Evolutionary conservation across 2,113 vertebrate species (phyloP).

Genomic region (Psittacula cyanocephala): DNA sequence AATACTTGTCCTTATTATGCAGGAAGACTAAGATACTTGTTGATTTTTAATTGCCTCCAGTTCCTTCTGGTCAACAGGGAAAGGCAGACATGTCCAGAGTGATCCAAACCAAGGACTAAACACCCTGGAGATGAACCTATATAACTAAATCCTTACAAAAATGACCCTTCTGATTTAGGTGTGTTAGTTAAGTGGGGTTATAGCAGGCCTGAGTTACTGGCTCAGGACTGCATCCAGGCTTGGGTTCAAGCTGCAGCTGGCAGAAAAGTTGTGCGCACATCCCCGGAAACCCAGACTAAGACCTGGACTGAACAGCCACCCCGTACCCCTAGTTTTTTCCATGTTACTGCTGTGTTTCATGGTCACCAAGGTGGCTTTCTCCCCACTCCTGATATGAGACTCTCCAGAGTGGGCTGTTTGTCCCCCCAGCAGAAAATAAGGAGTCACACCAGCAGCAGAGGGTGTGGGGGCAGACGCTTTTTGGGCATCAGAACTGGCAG

Average conservation of each 20-base stretch:
- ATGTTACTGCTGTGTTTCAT: background rate
- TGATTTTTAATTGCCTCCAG: background rate
- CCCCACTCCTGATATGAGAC: background rate
- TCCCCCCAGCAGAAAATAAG: conserved; percentile 52
- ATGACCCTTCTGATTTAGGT: background rate
- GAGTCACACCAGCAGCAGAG: conserved; percentile 67
- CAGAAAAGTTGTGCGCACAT: background rate
- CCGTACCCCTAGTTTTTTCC: background rate
- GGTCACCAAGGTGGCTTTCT: background rate
- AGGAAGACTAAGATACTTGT: background rate
- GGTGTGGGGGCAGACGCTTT: conserved; percentile 66
- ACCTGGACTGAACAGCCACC: background rate
- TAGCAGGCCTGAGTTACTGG: background rate
- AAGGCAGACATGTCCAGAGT: background rate
- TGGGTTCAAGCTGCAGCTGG: background rate
- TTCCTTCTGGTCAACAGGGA: background rate
- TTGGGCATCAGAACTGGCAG: conserved; percentile 68
- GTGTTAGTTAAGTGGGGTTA: background rate
- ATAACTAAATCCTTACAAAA: background rate
- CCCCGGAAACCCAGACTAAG: background rate
- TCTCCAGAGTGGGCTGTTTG: conserved; percentile 2
- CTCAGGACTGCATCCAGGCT: background rate
- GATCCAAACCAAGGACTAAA: background rate
- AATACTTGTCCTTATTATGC: background rate
- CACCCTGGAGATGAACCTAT: background rate